Percentiles rank a stretch among this genome's conserved stretches.
Evolutionary conservation across 2,797 vertebrate species (phyloP).

Genomic region (Enteromius afrohamiltoni): DNA sequence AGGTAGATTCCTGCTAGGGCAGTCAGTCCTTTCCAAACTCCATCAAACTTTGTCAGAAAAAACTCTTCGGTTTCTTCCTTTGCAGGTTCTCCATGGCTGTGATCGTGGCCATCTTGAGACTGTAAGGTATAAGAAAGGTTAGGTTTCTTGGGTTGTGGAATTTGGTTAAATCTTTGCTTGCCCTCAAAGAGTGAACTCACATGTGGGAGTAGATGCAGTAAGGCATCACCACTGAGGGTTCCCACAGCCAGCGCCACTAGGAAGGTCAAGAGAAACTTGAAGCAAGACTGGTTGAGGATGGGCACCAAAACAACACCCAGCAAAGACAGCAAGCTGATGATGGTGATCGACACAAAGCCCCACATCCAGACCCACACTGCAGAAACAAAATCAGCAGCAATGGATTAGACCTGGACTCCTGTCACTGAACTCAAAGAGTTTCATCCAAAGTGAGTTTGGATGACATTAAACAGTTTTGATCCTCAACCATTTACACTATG

Average conservation of each 20-base stretch:
- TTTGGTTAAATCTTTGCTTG: background rate
- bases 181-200: constrained; percentile 75
- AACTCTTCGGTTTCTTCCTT: constrained; percentile 57
- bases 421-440: background rate
- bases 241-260: constrained; percentile 96
- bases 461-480: background rate
- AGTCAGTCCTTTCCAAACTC: constrained; percentile 94
- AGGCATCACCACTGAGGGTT: constrained; percentile 96
- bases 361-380: constrained; percentile 86
- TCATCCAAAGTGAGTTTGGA: background rate
- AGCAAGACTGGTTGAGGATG: constrained; percentile 97
- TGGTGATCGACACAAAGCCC: constrained; percentile 96
- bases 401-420: background rate
- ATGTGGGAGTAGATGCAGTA: constrained; percentile 95
- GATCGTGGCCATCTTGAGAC: constrained; percentile 91
- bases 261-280: constrained; percentile 98
- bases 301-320: constrained; percentile 94
- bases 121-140: constrained; percentile 57
- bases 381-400: constrained; percentile 29
- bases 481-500: background rate
- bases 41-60: constrained; percentile 83
- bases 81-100: constrained; percentile 69
- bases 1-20: constrained; percentile 95
- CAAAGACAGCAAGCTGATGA: constrained; percentile 96
- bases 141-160: background rate